Evolutionary conservation across 1,140 invertebrate species (phyloP).

Genomic region (Papilio aristodemus): DNA sequence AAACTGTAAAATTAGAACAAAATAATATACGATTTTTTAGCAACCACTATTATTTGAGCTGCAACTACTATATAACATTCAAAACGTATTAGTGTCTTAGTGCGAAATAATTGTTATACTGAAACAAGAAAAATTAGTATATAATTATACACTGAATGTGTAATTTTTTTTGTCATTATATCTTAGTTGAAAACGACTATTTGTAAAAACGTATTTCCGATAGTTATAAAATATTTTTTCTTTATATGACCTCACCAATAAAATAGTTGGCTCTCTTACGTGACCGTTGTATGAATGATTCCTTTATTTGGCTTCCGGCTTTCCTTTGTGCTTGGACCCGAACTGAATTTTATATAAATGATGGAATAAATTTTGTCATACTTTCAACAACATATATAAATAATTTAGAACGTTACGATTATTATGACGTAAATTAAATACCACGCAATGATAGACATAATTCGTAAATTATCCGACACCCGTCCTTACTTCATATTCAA

Average conservation of each 20-base stretch:
- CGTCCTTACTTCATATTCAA: background rate
- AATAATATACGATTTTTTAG: too few relatives aligned
- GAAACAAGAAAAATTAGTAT: too few relatives aligned
- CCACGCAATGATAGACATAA: too few relatives aligned
- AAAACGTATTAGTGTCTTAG: too few relatives aligned
- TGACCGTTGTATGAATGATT: constrained; percentile 11
- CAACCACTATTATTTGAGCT: too few relatives aligned
- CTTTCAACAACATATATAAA: background rate
- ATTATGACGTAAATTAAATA: constrained; percentile 8
- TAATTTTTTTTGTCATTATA: too few relatives aligned
- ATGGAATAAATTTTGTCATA: background rate
- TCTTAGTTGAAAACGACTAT: too few relatives aligned
- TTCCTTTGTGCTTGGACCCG: constrained; percentile 21
- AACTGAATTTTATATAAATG: constrained; percentile 9
- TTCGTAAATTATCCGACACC: background rate
- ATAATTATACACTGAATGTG: too few relatives aligned
- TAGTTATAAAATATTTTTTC: background rate
- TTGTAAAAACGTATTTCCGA: background rate
- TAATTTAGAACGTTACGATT: background rate
- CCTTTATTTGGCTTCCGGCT: constrained; percentile 18
- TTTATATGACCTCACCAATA: constrained; percentile 2
- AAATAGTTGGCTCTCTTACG: constrained; percentile 12
- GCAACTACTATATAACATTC: too few relatives aligned
- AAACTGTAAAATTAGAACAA: too few relatives aligned
- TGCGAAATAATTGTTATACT: too few relatives aligned